Evolutionary conservation across 2,797 vertebrate genomes (phyloP).

Genomic region (Cheirogaleus major): DNA sequence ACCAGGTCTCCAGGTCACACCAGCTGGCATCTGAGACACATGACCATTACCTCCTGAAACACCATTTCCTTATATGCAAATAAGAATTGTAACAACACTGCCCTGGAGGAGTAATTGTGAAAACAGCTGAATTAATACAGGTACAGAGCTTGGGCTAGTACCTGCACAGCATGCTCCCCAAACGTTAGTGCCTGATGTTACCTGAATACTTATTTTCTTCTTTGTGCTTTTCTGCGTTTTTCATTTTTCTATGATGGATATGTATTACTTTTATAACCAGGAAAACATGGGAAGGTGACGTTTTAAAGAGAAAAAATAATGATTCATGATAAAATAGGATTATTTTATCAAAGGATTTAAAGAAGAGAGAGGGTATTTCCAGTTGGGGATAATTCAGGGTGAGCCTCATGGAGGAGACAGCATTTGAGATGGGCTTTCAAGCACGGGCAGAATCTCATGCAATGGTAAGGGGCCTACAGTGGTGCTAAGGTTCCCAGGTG

Average conservation of each 20-base stretch:
- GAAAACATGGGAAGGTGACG: background rate
- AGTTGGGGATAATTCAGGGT: background rate
- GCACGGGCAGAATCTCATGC: background rate
- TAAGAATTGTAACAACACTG: background rate
- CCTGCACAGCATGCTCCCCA: accelerated
- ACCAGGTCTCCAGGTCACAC: background rate
- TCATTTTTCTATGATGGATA: background rate
- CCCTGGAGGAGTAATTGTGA: background rate
- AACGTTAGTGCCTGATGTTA: background rate
- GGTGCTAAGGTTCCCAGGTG: background rate
- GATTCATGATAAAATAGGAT: background rate
- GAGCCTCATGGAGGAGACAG: background rate
- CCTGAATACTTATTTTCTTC: background rate
- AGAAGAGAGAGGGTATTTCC: background rate
- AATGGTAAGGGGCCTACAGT: background rate
- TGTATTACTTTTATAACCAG: background rate
- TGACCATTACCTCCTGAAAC: background rate
- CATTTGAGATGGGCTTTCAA: background rate
- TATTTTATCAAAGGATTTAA: background rate
- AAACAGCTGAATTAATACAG: background rate
- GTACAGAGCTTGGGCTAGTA: background rate
- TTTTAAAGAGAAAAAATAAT: background rate
- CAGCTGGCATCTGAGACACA: background rate
- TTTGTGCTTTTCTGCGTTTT: background rate
- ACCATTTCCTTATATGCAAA: background rate